phyloP scores from a whole-genome alignment of 2,888 invertebrate genomes.

The Tholera decimalis region DNA sequence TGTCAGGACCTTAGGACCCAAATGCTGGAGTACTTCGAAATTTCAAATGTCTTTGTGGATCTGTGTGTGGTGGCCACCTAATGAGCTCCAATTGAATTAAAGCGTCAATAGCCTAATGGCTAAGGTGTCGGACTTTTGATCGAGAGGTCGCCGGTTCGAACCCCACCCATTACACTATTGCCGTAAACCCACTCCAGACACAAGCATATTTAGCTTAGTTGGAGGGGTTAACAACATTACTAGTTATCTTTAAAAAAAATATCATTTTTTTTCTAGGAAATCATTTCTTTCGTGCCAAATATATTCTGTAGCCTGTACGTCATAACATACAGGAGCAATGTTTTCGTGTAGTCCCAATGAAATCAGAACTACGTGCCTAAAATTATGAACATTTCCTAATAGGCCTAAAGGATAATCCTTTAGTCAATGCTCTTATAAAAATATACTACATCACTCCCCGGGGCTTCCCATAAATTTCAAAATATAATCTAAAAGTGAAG shows the following conservation, averaged over 20 bases:
- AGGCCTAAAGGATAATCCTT: background rate
- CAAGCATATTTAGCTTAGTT: too few species aligned
- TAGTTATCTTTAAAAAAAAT: too few species aligned
- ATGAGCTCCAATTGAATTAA: background rate
- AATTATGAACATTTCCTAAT: background rate
- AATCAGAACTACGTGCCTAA: background rate
- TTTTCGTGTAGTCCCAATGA: background rate
- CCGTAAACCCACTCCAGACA: too few species aligned
- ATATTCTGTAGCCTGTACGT: background rate
- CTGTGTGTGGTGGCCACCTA: background rate
- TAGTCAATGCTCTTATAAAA: conserved; percentile 18
- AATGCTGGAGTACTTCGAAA: background rate
- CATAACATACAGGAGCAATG: background rate
- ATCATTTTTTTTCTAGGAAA: background rate
- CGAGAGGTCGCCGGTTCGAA: too few species aligned
- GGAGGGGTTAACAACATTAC: too few species aligned
- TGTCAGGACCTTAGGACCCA: background rate
- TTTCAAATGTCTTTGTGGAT: background rate
- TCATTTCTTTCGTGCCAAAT: background rate
- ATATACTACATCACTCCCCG: conserved; percentile 4
- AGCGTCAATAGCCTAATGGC: too few species aligned
- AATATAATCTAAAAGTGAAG: conserved; percentile 32
- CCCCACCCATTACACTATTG: too few species aligned
- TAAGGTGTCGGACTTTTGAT: too few species aligned
- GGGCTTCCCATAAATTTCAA: background rate